These are phyloP conservation scores for zebrafish (Danio rerio) DNA, from an alignment of 2,113 vertebrate species.

Conservation along the genomic window GRCz12tu NC_133177.1:35108001-35108500, in stretches of 20 bases:
- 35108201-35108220: background rate
- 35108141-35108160: background rate
- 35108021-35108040: no score
- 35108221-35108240: slow-evolving; percentile 6
- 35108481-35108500: background rate
- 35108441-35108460: slow-evolving; percentile 36
- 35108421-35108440: slow-evolving; percentile 42
- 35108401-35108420: slow-evolving; percentile 50
- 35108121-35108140: no score
- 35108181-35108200: background rate
- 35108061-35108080: no score
- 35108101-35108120: no score
- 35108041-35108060: no score
- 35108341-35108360: slow-evolving; percentile 40
- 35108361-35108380: slow-evolving; percentile 28
- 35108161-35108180: background rate
- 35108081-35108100: no score
- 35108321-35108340: slow-evolving; percentile 29
- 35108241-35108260: background rate
- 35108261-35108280: slow-evolving; percentile 13
- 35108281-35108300: slow-evolving; percentile 24
- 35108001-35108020: no score
- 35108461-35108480: slow-evolving; percentile 30
- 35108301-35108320: slow-evolving; percentile 34
- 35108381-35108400: slow-evolving; percentile 28